A percentile compares a stretch with the other conserved stretches of the same genome.
These are phyloP conservation scores for Parnassius orleans DNA, from an alignment of 2,888 invertebrate species.

Conservation along the genomic window DNA sequence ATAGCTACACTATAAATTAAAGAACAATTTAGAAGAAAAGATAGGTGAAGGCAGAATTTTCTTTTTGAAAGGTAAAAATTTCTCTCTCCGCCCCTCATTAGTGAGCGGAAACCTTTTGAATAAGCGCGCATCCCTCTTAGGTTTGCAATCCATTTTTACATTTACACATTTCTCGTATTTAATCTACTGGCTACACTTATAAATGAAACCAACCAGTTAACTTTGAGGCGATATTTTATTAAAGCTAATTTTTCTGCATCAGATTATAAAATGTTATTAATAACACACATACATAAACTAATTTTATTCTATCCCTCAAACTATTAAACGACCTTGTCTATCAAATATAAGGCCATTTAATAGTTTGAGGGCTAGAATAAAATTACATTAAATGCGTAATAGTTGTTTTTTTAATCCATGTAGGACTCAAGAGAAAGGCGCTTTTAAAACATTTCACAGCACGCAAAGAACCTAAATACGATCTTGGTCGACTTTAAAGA, in stretches of 20 bases:
- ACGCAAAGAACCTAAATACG: too few relatives aligned
- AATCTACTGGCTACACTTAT: slow-evolving; percentile 25
- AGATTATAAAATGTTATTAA: too few relatives aligned
- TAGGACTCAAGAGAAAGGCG: too few relatives aligned
- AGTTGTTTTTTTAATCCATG: too few relatives aligned
- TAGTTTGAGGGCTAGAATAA: too few relatives aligned
- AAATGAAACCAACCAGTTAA: slow-evolving; percentile 20
- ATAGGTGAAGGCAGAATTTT: slow-evolving; percentile 37
- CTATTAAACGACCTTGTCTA: too few relatives aligned
- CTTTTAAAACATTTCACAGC: too few relatives aligned
- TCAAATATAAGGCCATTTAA: too few relatives aligned
- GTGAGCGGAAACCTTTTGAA: slow-evolving; percentile 37
- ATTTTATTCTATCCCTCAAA: too few relatives aligned
- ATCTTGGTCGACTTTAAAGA: too few relatives aligned
- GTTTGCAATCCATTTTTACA: slow-evolving; percentile 37
- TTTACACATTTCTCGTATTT: slow-evolving; percentile 33
- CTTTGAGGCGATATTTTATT: slow-evolving; percentile 18
- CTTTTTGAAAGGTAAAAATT: slow-evolving; percentile 39
- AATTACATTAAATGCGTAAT: too few relatives aligned
- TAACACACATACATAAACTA: too few relatives aligned
- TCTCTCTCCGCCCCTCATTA: slow-evolving; percentile 39
- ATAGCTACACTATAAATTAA: slow-evolving; percentile 33
- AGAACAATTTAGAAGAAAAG: slow-evolving; percentile 33
- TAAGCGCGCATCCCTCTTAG: slow-evolving; percentile 36
- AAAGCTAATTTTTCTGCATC: slow-evolving; percentile 3